Evolutionary conservation across 2,113 vertebrate genomes (phyloP), one percentile per base, ranked within the genome.

Genomic region (Pandion haliaetus): DNA sequence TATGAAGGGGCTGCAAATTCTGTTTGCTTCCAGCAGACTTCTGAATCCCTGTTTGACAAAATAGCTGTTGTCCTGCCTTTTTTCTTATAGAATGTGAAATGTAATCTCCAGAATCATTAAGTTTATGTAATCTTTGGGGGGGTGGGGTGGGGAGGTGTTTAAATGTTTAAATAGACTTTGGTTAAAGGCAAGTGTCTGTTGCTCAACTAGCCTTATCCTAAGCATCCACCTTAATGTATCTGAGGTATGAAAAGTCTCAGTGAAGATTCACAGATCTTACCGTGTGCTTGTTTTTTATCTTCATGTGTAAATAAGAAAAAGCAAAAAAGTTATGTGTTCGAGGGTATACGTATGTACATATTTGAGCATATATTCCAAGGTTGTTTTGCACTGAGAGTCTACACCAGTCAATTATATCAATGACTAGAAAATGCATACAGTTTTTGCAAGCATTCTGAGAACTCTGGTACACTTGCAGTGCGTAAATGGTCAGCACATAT

Each of bases 401-500:
- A 45, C 12, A 12, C 26, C 31, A 57, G 19, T 63, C 26, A 76
- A n/a, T 71, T 71, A 49, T 36, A 82, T 24, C 10, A 21, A 55
- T 1, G 4, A 71, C 2, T 14, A 74, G 50, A 81, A 66, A 50
- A 78, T n/a, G 16, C 4, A 13, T 15, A 14, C 5, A 50, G 9
- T 32, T 83, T 76, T 59, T 88, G 5, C 3, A 55, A 79, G 25
- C 8, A 58, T 87, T 85, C 36, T 72, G 38, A 76, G 25, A 85
- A 74, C 31, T 82, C 42, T 82, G 42, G 23, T 63, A 38, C 50
- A 20, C 4, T 34, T 82, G 20, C 24, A 69, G 26, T 44, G 20
- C 0, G 0, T 63, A 21, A 54, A 20, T 52, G 20, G 12, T 31
- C 2, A 0, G 15, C 32, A 63, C 12, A 66, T 1, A 15, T 63